Percentiles rank a stretch among this genome's conserved stretches.
Conservation (phyloP, 2,113 vertebrate species). For the Abramis brama region DNA sequence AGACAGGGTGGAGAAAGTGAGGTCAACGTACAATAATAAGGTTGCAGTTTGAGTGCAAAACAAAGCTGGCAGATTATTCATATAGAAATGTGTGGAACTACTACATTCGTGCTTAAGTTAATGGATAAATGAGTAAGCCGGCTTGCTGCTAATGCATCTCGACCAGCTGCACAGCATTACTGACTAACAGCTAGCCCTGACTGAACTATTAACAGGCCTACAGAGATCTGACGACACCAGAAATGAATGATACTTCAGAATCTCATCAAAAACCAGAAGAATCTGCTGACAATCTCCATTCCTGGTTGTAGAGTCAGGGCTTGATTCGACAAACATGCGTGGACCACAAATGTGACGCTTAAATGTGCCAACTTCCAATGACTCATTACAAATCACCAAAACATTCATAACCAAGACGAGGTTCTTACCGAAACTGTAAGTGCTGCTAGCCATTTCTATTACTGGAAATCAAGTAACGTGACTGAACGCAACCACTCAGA, state of each 20-base stretch:
- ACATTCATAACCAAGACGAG: constrained; percentile 8
- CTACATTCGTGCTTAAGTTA: neutral
- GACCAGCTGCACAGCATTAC: constrained; percentile 20
- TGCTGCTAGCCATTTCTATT: neutral
- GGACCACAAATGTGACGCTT: constrained; percentile 36
- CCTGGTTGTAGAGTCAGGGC: constrained; percentile 13
- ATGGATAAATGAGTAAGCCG: neutral
- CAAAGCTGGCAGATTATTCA: neutral
- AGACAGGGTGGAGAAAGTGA: constrained; percentile 23
- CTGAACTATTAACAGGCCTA: neutral
- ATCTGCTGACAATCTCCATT: constrained; percentile 38
- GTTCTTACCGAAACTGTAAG: neutral
- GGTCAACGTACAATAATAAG: constrained; percentile 16
- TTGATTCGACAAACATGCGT: neutral
- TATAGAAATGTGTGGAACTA: neutral
- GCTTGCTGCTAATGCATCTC: constrained; percentile 15
- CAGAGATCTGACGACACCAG: neutral
- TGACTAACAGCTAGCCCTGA: constrained; percentile 12
- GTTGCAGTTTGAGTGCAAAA: neutral
- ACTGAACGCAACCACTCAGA: neutral
- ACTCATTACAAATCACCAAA: constrained; percentile 20
- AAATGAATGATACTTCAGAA: neutral
- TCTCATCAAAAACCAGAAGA: constrained; percentile 27
- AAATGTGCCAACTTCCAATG: neutral
- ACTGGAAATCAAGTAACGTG: constrained; percentile 14